phyloP scores from a whole-genome alignment of 2,888 invertebrate genomes.

The Crocallis elinguaria region DNA sequence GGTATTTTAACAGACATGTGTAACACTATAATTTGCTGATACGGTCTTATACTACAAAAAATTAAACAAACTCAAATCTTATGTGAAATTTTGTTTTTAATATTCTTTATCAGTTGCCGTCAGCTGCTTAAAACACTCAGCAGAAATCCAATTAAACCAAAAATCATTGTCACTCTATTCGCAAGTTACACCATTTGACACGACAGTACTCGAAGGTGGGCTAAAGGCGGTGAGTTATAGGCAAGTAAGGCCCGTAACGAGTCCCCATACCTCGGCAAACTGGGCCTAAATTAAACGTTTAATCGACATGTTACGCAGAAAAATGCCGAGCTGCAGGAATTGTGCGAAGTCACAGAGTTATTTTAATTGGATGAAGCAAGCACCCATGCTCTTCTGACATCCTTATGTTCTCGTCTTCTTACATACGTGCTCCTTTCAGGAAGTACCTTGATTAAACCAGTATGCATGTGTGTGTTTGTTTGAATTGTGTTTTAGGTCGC shows the following conservation, averaged over 20 bases:
- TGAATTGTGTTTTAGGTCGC: too few relatives aligned
- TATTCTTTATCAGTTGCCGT: too few relatives aligned
- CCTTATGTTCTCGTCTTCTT: constrained; percentile 7
- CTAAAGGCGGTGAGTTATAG: constrained; percentile 14
- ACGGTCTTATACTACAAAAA: too few relatives aligned
- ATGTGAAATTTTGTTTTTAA: too few relatives aligned
- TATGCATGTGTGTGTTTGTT: too few relatives aligned
- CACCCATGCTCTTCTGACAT: background rate
- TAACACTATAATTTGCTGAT: too few relatives aligned
- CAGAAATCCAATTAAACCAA: background rate
- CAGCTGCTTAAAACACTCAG: too few relatives aligned
- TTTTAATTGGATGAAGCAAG: constrained; percentile 20
- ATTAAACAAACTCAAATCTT: too few relatives aligned
- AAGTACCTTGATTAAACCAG: background rate
- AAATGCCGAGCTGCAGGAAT: constrained; percentile 12
- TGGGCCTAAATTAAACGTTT: constrained; percentile 19
- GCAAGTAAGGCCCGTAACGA: constrained; percentile 19
- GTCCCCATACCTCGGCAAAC: constrained; percentile 3
- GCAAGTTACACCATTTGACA: constrained; percentile 16
- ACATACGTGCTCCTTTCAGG: constrained; percentile 6
- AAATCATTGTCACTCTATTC: constrained; percentile 1
- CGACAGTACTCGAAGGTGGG: constrained; percentile 12
- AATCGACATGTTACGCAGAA: constrained; percentile 16
- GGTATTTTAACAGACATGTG: too few relatives aligned
- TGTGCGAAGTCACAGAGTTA: constrained; percentile 11